phyloP scores from a whole-genome alignment of 2,113 vertebrate genomes.

The Lontra canadensis region DNA sequence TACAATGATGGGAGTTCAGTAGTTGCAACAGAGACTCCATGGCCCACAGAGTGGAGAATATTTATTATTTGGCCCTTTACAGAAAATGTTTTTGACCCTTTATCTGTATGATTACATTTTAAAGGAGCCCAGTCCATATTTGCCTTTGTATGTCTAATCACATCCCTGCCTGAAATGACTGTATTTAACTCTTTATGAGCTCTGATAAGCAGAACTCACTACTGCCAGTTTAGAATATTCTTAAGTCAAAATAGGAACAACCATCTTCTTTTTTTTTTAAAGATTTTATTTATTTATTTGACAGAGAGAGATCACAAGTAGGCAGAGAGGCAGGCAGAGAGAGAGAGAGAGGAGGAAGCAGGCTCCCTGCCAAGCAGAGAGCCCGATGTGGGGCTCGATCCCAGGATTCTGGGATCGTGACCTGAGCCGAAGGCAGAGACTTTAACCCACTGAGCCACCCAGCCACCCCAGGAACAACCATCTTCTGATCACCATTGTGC shows the following conservation, averaged over 20 bases:
- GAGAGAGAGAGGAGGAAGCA: no score
- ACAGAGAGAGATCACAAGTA: no score
- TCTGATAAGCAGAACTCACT: neutral
- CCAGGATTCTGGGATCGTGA: no score
- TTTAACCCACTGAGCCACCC: no score
- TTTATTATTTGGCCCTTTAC: neutral
- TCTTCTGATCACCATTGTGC: neutral
- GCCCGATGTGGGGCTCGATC: no score
- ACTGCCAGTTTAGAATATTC: neutral
- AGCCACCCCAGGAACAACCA: neutral
- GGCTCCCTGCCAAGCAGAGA: no score
- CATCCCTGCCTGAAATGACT: neutral
- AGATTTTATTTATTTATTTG: no score
- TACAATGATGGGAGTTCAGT: neutral
- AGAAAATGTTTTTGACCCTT: neutral
- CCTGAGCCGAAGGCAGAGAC: no score
- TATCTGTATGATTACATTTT: neutral
- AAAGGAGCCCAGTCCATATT: neutral
- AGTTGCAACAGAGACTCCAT: neutral
- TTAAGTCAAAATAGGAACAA: neutral
- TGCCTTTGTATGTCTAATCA: constrained; percentile 32
- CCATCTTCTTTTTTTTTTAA: neutral
- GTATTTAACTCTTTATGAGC: neutral
- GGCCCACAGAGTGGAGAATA: neutral
- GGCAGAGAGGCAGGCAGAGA: no score